Conservation (phyloP, 64 coral and sea anemone species). For the Porites australiensis region DNA sequence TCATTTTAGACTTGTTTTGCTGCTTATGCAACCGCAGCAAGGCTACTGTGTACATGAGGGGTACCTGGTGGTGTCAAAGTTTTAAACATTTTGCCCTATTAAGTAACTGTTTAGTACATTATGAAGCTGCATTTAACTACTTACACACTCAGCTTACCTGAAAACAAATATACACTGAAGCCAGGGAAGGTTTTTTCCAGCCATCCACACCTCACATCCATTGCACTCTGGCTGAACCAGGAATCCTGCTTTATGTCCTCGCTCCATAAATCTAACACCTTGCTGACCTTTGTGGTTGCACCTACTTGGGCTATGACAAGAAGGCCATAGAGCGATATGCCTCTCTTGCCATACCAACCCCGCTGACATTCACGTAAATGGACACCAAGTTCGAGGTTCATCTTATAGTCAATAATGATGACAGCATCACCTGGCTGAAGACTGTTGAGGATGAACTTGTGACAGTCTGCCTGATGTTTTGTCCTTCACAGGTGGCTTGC, state of each 20-base stretch:
- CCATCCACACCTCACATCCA: slow-evolving; percentile 17
- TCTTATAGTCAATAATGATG: slow-evolving; percentile 15
- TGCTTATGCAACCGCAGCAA: too few species aligned
- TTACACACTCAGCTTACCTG: too few species aligned
- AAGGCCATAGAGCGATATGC: neutral
- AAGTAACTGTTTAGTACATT: too few species aligned
- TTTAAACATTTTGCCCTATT: too few species aligned
- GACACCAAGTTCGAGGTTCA: slow-evolving; percentile 5
- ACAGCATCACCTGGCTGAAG: slow-evolving; percentile 12
- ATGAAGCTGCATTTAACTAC: too few species aligned
- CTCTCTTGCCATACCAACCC: slow-evolving; percentile 14
- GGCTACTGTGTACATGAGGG: too few species aligned
- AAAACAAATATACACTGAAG: neutral
- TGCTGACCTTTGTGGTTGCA: neutral
- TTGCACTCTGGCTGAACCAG: neutral
- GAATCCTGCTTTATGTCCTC: neutral
- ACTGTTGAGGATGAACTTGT: neutral
- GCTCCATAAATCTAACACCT: slow-evolving; percentile 26
- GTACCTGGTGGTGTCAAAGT: too few species aligned
- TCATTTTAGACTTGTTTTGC: too few species aligned
- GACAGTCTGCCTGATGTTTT: slow-evolving; percentile 10
- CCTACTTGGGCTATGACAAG: neutral
- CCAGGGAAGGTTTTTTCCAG: neutral
- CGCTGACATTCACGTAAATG: neutral
- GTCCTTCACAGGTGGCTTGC: neutral